Evolutionary conservation across 2,888 invertebrate species (phyloP).

Genomic region (Colletes collaris): DNA sequence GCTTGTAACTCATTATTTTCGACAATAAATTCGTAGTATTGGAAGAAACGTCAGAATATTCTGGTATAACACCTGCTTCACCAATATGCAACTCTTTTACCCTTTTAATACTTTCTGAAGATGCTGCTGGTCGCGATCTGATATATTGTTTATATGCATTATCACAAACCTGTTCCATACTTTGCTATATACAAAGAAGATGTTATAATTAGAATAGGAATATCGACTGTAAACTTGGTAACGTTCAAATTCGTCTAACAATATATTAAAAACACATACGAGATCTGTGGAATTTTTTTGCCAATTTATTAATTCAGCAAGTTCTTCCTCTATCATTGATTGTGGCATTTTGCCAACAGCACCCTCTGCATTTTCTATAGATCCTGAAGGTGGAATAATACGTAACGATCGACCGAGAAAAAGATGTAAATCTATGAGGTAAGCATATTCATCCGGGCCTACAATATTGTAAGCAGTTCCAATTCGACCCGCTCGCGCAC

Average conservation of each 20-base stretch:
- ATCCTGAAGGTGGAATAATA: conserved; percentile 82
- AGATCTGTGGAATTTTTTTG: conserved; percentile 90
- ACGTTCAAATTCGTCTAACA: background rate
- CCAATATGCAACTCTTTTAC: conserved; percentile 88
- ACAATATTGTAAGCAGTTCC: conserved; percentile 97
- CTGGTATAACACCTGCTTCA: conserved; percentile 87
- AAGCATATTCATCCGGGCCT: conserved; percentile 95
- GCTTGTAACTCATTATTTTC: conserved; percentile 90
- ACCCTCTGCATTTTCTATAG: conserved; percentile 84
- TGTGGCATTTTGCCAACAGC: conserved; percentile 93
- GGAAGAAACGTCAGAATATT: conserved; percentile 74
- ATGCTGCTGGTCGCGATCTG: conserved; percentile 93
- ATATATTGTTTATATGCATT: conserved; percentile 97
- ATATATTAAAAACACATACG: conserved; percentile 84
- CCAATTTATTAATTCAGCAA: conserved; percentile 89
- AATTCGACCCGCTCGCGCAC: conserved; percentile 96
- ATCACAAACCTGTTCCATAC: conserved; percentile 89
- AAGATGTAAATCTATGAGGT: conserved; percentile 96
- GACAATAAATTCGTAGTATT: conserved; percentile 83
- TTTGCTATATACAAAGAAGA: conserved; percentile 83
- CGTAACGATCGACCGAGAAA: conserved; percentile 93
- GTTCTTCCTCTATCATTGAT: conserved; percentile 91
- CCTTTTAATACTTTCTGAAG: conserved; percentile 93
- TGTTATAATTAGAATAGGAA: conserved; percentile 1
- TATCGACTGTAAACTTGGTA: background rate